Evolutionary conservation across 2,888 invertebrate species (phyloP).

Genomic region (Pyrrhia umbra): DNA sequence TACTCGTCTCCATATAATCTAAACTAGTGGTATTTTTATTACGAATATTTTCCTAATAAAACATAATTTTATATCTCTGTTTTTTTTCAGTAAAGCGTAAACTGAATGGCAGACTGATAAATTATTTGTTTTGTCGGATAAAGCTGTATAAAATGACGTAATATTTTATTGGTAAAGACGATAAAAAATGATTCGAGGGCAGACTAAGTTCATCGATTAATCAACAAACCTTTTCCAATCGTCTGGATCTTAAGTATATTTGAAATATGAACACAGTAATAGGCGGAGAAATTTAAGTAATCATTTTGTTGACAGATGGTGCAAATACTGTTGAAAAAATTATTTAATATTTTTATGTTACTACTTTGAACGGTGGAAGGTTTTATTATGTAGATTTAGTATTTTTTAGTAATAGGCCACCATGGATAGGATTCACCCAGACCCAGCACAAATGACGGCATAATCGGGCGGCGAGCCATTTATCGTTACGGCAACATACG

Average conservation of each 20-base stretch:
- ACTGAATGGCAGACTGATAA: background rate
- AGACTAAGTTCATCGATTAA: conserved; percentile 37
- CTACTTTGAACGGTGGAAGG: no score
- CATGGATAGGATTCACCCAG: no score
- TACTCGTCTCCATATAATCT: no score
- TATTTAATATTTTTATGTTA: no score
- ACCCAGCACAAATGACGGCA: no score
- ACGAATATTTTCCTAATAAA: background rate
- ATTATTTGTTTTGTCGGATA: background rate
- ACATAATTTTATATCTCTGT: background rate
- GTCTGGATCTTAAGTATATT: conserved; percentile 14
- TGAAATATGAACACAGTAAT: conserved; percentile 29
- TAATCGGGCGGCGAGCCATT: no score
- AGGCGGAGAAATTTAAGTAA: conserved; percentile 23
- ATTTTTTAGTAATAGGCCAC: no score
- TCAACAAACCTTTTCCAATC: conserved; percentile 42
- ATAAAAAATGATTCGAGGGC: conserved; percentile 8
- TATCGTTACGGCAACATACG: no score
- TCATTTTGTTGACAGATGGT: background rate
- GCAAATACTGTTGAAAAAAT: conserved; percentile 6
- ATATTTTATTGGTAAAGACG: conserved; percentile 19
- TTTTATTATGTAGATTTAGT: no score
- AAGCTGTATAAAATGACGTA: conserved; percentile 5
- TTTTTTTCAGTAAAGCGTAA: background rate
- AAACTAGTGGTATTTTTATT: no score